A percentile compares a stretch with the other conserved stretches of the same genome.
phyloP scores from a whole-genome alignment of 2,797 vertebrate species.

The Gila robusta region DNA sequence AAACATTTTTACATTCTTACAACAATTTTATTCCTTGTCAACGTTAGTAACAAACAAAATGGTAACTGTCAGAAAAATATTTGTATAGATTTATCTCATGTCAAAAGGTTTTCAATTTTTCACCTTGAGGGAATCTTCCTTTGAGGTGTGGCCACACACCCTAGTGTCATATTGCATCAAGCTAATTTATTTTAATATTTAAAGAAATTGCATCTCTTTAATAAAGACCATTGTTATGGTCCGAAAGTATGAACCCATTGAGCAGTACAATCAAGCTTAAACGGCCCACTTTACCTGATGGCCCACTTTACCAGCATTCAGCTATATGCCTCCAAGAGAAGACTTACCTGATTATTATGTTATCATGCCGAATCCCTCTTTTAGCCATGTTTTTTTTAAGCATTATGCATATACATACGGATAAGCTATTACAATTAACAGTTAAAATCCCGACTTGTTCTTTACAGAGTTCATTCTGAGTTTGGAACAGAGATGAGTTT shows the following conservation, averaged over 20 bases:
- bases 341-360: not conserved
- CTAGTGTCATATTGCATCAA: not conserved
- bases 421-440: not conserved
- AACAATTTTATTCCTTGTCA: not conserved
- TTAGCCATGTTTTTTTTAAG: not conserved
- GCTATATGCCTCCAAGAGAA: not conserved
- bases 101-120: not conserved
- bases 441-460: not conserved
- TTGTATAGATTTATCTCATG: not conserved
- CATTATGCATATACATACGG: not conserved
- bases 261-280: not conserved
- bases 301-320: not conserved
- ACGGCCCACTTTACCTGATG: not conserved
- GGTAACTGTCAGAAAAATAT: not conserved
- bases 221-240: not conserved
- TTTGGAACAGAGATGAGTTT: conserved; percentile 15
- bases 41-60: not conserved
- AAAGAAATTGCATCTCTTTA: not conserved
- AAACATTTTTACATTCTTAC: not conserved
- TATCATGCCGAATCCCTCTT: not conserved
- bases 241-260: not conserved
- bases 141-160: not conserved
- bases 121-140: not conserved
- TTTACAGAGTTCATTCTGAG: not conserved
- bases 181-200: not conserved